Evolutionary conservation across 2,797 vertebrate species (phyloP).

Genomic region (Phrynocephalus vlangalii): DNA sequence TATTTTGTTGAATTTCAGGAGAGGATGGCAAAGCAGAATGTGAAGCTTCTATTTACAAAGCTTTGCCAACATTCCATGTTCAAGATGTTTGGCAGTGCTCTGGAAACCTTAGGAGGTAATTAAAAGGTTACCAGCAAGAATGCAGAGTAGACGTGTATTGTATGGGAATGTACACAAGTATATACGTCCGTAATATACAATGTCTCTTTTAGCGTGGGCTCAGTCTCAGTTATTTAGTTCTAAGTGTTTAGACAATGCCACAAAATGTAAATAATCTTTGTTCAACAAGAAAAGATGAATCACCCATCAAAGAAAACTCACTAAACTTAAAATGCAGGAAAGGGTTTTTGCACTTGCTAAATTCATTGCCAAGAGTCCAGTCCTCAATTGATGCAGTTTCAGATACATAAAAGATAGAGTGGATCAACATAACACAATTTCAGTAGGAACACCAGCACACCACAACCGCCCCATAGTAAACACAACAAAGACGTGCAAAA

Average conservation of each 20-base stretch:
- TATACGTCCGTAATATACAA: slow-evolving; percentile 57
- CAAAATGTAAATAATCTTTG: slow-evolving; percentile 58
- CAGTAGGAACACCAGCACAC: not conserved
- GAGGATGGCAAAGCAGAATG: slow-evolving; percentile 63
- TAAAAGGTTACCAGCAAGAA: slow-evolving; percentile 82
- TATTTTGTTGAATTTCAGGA: slow-evolving; percentile 47
- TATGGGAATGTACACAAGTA: slow-evolving; percentile 69
- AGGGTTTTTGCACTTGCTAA: slow-evolving; percentile 45
- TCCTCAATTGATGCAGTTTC: slow-evolving; percentile 48
- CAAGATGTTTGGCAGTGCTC: slow-evolving; percentile 77
- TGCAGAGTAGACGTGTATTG: slow-evolving; percentile 87
- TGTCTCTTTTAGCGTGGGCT: slow-evolving; percentile 56
- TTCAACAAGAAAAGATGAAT: slow-evolving; percentile 57
- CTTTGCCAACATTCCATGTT: slow-evolving; percentile 78
- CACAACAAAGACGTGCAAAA: not conserved
- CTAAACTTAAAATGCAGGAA: slow-evolving; percentile 42
- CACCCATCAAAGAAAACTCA: slow-evolving; percentile 54
- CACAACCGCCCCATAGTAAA: not conserved
- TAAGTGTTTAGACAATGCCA: slow-evolving; percentile 43
- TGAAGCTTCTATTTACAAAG: slow-evolving; percentile 73
- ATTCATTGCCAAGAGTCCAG: slow-evolving; percentile 52
- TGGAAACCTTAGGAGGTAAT: slow-evolving; percentile 77
- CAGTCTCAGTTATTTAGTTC: slow-evolving; percentile 34
- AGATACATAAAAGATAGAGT: slow-evolving; percentile 43
- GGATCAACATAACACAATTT: slow-evolving; percentile 35